These are phyloP conservation scores for Venusia cambrica DNA, from an alignment of 2,888 invertebrate genomes.

Conservation along the genomic window DNA sequence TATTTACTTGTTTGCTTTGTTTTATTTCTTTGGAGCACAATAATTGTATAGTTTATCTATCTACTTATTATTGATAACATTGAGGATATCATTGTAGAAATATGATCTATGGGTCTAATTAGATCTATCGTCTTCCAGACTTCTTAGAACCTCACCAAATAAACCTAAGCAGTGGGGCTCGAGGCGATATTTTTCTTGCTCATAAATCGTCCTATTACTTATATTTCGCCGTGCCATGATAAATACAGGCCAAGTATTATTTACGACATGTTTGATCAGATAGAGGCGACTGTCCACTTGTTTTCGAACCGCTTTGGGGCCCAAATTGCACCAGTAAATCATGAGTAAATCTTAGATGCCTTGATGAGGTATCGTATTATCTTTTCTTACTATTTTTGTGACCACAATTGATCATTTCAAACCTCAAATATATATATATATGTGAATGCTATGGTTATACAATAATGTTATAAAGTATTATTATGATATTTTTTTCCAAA, in stretches of 20 bases:
- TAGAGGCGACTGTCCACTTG: conserved; percentile 63
- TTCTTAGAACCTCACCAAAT: conserved; percentile 30
- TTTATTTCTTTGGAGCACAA: too few species aligned
- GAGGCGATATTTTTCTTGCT: conserved; percentile 41
- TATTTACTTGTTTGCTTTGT: too few species aligned
- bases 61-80: too few species aligned
- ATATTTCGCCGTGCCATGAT: conserved; percentile 63
- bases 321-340: conserved; percentile 71
- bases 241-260: conserved; percentile 72
- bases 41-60: too few species aligned
- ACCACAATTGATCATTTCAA: too few species aligned
- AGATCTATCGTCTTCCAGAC: conserved; percentile 1
- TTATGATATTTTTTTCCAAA: too few species aligned
- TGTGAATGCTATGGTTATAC: too few species aligned
- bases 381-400: too few species aligned
- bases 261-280: conserved; percentile 74
- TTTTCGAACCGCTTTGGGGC: conserved; percentile 43
- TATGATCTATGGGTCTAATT: conserved; percentile 13
- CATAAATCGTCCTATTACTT: conserved; percentile 66
- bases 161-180: conserved; percentile 29
- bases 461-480: too few species aligned
- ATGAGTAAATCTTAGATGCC: conserved; percentile 46
- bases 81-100: conserved; percentile 11
- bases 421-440: too few species aligned
- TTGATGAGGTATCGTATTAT: conserved; percentile 38